Evolutionary conservation across 2,113 vertebrate species (phyloP), one percentile per base, ranked within the genome.

Genomic region (Rhinolophus ferrumequinum): DNA sequence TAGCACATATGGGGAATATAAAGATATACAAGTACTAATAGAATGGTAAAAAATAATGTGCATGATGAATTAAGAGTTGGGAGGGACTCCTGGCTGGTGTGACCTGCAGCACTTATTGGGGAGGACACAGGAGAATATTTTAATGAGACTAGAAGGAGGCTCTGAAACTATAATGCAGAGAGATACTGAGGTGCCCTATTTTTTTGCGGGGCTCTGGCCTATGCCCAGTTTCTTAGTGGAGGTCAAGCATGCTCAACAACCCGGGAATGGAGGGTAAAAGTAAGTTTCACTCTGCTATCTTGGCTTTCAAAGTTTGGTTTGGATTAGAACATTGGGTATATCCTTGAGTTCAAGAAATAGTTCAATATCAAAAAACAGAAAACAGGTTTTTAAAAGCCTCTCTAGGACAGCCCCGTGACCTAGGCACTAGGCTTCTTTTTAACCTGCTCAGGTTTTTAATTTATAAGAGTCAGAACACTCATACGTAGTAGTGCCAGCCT

Each of bases 11-110:
- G 50, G 44, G 41, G 28, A 70, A 38, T 33, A 93, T 33, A 89
- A 72, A 50, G 24, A 58, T 50, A 66, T 38, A 58, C 67, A 66
- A 44, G 22, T 60, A 18, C 52, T 79, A 26, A 38, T 30, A 72
- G 38, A 90, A 76, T 47, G 35, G 52, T 77, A 67, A 66, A 92
- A 95, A 88, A 82, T 41, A 82, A 82, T 82, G 60, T 88, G 12
- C 44, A 38, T 54, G 35, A 93, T 73, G 87, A 86, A 73, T 90
- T 79, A 90, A 80, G 56, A 73, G 70, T 56, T 66, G 30, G 35
- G 62, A 79, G 56, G 18, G 44, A 64, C 35, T 58, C 44, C 35
- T 41, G 58, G 35, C 16, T 50, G 30, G 18, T 62, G 24, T 90
- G 56, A 93, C 6, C 22, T 84, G 10, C 5, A 84, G 33, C 33